Evolutionary conservation across 2,113 vertebrate genomes (phyloP), one percentile per base, ranked within the genome.

Genomic region (Butastur rufipennis): DNA sequence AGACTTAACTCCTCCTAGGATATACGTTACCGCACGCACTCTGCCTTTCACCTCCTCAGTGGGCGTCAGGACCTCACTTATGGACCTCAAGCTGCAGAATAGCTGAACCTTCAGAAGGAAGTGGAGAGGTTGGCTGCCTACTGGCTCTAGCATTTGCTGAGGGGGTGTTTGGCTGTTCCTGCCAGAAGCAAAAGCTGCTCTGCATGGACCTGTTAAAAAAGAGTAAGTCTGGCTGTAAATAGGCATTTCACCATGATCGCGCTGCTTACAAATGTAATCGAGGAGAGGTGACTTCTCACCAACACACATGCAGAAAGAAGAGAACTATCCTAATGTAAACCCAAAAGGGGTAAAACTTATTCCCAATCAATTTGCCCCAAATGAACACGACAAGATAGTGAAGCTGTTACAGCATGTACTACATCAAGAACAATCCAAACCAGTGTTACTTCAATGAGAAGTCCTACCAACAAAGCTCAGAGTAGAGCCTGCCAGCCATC

Each of bases 141-240:
- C 55, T 81, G 85, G 79, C 38, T 86, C 88, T 52, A 81, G 81
- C 80, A 72, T 81, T 67, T 92, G 80, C 72, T 92, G 75, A 83
- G 90, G 80, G 82, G 43, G 63, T 80, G 80, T 91, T 45, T 86
- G 86, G 74, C 65, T 89, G 83, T 17, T 95, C 73, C 80, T 96
- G 94, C 72, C 94, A 84, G 95, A 43, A 97, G 86, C 80, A 92
- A 84, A 89, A 95, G 80, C 62, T 95, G 93, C 85, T 96, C 81
- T 91, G 88, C 88, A 56, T 86, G 91, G 92, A 96, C 86, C 83
- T 95, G 83, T 91, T 96, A 68, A 84, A 63, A 95, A 92, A 91
- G 80, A 96, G 90, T 75, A 95, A 96, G 80, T 63, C 86, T 88
- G 86, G 83, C 88, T 96, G 88, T 78, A 79, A 93, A 75, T 53